Percentiles rank a stretch among this genome's conserved stretches.
Evolutionary conservation across 1,140 invertebrate genomes (phyloP).

Genomic region (Mylabris phalerata): DNA sequence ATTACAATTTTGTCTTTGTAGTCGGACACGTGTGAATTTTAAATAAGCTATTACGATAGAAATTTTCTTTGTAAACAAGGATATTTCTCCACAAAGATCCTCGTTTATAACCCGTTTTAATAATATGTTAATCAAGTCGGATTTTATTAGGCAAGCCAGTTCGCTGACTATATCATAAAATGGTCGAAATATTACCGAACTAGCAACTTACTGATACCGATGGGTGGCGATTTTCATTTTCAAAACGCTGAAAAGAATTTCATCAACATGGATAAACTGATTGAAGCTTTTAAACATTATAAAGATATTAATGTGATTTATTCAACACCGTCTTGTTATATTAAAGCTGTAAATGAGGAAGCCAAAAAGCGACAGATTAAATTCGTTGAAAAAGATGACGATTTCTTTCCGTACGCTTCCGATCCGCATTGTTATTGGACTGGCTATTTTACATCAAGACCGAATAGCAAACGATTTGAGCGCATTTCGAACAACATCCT

Average conservation of each 20-base stretch:
- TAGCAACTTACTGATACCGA: constrained; percentile 33
- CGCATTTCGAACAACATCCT: constrained; percentile 59
- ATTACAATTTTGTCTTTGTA: not conserved
- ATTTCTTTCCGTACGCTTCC: constrained; percentile 70
- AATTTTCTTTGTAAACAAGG: too few relatives aligned
- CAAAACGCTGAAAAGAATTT: constrained; percentile 56
- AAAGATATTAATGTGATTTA: constrained; percentile 65
- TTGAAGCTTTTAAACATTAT: constrained; percentile 36
- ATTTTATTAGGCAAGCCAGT: not conserved
- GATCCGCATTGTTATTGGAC: constrained; percentile 70
- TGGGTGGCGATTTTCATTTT: constrained; percentile 42
- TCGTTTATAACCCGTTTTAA: too few relatives aligned
- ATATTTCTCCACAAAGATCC: too few relatives aligned
- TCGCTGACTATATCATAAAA: constrained; percentile 17
- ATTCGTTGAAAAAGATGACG: constrained; percentile 51
- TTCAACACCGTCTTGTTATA: constrained; percentile 70
- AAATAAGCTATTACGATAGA: too few relatives aligned
- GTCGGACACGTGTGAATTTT: not conserved
- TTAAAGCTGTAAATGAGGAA: constrained; percentile 51
- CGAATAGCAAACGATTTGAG: constrained; percentile 58
- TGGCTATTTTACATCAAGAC: constrained; percentile 73
- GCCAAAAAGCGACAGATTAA: not conserved
- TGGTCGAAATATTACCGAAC: constrained; percentile 25
- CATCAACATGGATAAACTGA: constrained; percentile 66
- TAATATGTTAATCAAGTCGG: too few relatives aligned